Base-by-base conservation (phyloP, 2,113 vertebrate genomes). In the Nematolebias whitei region DNA sequence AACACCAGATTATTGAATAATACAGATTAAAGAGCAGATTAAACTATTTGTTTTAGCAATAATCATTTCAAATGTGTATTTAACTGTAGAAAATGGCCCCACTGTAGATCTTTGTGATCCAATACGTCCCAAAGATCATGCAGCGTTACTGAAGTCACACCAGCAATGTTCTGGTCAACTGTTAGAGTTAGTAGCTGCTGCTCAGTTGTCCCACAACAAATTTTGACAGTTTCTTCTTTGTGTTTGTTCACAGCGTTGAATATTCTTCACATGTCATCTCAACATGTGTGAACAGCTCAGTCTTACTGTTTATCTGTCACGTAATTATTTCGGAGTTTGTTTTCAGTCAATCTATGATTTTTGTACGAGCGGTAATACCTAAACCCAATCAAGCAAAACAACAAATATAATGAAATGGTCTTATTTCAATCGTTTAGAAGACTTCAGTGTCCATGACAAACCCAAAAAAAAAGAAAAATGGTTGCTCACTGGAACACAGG, bases 121-220 rank as follows among this genome's bases (percentile, higher is more conserved):
- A 64, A 56, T 32, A 68, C 73, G 83, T 80, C 74, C 63, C 65
- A 29, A 58, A 78, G 78, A 87, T 80, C 80, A 63, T 66, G 74
- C 82, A 70, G 74, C 71, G 82, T 79, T 45, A 78, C 85, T 71
- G 73, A 68, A 66, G 70, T 63, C 57, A 79, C 57, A 67, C 41
- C 52, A 65, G 56, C 43, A 66, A 58, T 52, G 63, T 56, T 65
- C 67, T 66, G 47, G 24, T 63, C 65, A 76, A 77, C 63, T 59
- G n/a, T 55, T 26, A 20, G 5, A 6, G 38, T 41, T 14, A 10
- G 16, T 12, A 54, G 29, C 26, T 20, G 20, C 19, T 39, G 54
- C 13, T 40, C 54, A 41, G 20, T 41, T 9, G 1, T 16, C 6
- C 54, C n/a, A 9, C n/a, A 38, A 32, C 7, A 38, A n/a, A 38